These are phyloP conservation scores for Apodemus speciosus DNA, from an alignment of 2,113 vertebrate species.

Conservation along the genomic window DNA sequence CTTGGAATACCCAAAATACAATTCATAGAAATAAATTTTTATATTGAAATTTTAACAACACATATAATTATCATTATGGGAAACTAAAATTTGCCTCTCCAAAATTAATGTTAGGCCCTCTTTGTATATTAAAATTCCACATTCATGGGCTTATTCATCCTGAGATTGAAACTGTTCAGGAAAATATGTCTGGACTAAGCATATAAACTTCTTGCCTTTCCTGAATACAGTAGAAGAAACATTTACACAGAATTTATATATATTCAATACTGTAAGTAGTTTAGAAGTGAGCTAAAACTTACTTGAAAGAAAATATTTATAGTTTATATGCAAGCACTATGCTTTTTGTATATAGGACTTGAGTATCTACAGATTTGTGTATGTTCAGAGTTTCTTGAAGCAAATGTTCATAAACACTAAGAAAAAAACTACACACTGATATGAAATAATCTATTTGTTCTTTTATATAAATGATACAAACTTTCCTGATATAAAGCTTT, in stretches of 20 bases:
- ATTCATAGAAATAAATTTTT: not conserved
- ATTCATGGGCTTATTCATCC: not conserved
- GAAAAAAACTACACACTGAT: not conserved
- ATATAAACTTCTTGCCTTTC: not conserved
- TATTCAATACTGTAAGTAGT: not conserved
- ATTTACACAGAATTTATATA: not conserved
- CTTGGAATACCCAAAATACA: too few species aligned
- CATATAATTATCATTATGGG: conserved; percentile 15
- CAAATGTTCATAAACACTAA: not conserved
- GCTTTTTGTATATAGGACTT: not conserved
- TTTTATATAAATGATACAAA: conserved; percentile 34
- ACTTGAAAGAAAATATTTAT: not conserved
- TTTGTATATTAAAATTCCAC: not conserved
- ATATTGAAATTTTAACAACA: conserved; percentile 51
- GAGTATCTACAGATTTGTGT: not conserved
- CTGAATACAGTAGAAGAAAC: not conserved
- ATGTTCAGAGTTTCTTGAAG: not conserved
- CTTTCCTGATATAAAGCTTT: not conserved
- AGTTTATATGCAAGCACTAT: not conserved
- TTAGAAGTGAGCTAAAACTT: not conserved
- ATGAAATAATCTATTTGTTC: not conserved
- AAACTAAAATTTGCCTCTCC: conserved; percentile 31
- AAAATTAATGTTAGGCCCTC: not conserved
- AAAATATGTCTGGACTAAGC: not conserved
- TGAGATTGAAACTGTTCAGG: not conserved